phyloP scores from a whole-genome alignment of 2,797 vertebrate species.

The Scolopax bukidnonensis region DNA sequence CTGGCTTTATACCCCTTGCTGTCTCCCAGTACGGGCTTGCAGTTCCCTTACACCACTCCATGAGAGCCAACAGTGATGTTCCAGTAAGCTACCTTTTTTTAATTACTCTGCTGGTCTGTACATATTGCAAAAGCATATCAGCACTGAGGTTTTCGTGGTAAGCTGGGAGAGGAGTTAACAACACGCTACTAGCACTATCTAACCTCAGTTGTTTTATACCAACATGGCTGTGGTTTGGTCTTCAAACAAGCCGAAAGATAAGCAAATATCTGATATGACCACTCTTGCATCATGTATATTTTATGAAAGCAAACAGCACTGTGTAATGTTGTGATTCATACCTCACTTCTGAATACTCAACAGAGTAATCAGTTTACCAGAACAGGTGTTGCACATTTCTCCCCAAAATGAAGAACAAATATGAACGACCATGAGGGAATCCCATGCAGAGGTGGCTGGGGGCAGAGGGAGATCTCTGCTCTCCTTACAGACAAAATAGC shows the following conservation, averaged over 20 bases:
- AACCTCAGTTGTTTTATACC: constrained; percentile 71
- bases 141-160: constrained; percentile 75
- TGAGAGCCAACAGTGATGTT: neutral
- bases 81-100: neutral
- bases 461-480: neutral
- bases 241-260: constrained; percentile 75
- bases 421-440: neutral
- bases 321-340: neutral
- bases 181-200: constrained; percentile 24
- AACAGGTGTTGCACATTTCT: neutral
- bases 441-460: neutral
- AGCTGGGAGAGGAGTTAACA: constrained; percentile 57
- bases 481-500: neutral
- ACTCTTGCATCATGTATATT: constrained; percentile 16
- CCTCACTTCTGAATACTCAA: neutral
- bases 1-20: neutral
- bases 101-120: neutral
- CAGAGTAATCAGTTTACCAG: neutral
- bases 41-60: neutral
- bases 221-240: constrained; percentile 75
- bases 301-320: constrained; percentile 35
- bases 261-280: constrained; percentile 66
- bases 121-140: neutral
- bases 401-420: neutral
- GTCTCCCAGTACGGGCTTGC: neutral